Evolutionary conservation across 2,888 invertebrate genomes (phyloP).

Genomic region (Nasonovia ribisnigri): DNA sequence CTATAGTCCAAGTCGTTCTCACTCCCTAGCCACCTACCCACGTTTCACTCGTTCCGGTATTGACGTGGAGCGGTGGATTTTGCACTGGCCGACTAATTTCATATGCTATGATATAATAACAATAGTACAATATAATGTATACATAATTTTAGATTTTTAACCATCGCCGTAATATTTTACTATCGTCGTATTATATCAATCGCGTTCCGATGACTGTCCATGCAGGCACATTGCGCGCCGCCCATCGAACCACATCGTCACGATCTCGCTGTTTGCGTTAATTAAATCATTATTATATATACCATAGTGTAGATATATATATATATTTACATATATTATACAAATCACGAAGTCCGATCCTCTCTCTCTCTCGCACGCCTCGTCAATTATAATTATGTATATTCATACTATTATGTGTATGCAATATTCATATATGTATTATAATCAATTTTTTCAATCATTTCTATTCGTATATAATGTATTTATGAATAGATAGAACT

Average conservation of each 20-base stretch:
- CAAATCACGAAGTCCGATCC: background rate
- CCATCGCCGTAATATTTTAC: background rate
- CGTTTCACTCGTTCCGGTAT: background rate
- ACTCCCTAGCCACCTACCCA: background rate
- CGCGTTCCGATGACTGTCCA: background rate
- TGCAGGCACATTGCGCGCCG: background rate
- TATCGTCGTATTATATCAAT: background rate
- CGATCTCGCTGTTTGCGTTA: constrained; percentile 3
- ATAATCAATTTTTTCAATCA: background rate
- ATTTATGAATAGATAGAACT: background rate
- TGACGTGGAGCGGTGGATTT: background rate
- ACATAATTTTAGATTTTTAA: background rate
- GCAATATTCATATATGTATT: background rate
- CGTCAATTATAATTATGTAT: background rate
- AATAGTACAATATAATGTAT: background rate
- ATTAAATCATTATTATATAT: background rate
- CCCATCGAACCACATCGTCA: constrained; percentile 10
- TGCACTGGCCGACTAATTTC: background rate
- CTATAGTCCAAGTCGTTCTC: background rate
- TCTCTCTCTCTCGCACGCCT: background rate
- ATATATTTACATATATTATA: background rate
- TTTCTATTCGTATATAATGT: background rate
- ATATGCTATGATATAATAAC: background rate
- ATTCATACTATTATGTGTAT: background rate
- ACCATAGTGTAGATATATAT: background rate